phyloP scores from a whole-genome alignment of 2,797 vertebrate genomes.

The Trematomus bernacchii region DNA sequence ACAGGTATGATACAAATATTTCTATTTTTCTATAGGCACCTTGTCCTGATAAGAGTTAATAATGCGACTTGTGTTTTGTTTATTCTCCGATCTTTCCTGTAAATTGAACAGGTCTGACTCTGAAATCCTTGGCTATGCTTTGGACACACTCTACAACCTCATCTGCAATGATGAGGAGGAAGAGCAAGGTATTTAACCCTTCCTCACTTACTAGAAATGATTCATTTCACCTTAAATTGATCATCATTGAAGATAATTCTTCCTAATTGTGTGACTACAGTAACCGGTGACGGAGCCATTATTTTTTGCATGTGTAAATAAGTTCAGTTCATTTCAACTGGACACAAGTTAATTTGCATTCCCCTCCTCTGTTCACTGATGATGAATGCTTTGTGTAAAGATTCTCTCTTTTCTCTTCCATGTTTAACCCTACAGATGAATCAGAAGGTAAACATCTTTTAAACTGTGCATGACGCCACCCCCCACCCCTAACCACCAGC shows the following conservation, averaged over 20 bases:
- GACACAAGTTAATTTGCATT: constrained; percentile 41
- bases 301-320: constrained; percentile 49
- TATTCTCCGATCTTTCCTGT: not conserved
- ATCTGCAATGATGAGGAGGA: constrained; percentile 98
- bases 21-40: too few relatives aligned
- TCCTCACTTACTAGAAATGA: not conserved
- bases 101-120: constrained; percentile 92
- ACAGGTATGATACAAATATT: constrained; percentile 84
- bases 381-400: constrained; percentile 65
- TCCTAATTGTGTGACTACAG: constrained; percentile 5
- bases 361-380: constrained; percentile 43
- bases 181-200: constrained; percentile 89
- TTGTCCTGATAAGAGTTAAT: too few relatives aligned
- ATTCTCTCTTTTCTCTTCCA: constrained; percentile 89
- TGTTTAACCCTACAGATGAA: constrained; percentile 95
- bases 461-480: constrained; percentile 76
- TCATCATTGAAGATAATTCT: not conserved
- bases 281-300: constrained; percentile 14
- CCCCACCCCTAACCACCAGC: constrained; percentile 49
- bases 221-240: not conserved
- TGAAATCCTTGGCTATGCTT: constrained; percentile 98
- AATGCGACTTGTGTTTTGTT: not conserved
- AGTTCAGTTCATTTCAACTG: constrained; percentile 30
- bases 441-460: constrained; percentile 95
- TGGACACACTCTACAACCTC: constrained; percentile 98